A percentile compares a stretch with the other conserved stretches of the same genome.
Evolutionary conservation across 2,888 invertebrate genomes (phyloP).

Genomic region (Prionchulus punctatus): DNA sequence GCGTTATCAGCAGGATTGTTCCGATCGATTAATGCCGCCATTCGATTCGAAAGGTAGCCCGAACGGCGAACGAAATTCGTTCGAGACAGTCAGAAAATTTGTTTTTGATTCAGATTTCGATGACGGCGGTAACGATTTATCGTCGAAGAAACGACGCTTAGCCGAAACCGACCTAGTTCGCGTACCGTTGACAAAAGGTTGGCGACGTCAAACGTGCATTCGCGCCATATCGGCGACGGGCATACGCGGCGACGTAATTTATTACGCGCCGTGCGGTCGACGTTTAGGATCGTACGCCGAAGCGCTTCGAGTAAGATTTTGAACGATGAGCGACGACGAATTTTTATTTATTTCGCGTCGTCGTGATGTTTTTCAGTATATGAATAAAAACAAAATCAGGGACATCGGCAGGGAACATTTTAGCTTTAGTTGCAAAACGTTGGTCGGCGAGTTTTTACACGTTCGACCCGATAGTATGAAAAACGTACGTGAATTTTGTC

Average conservation of each 20-base stretch:
- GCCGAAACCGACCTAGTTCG: not conserved
- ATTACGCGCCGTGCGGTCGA: constrained; percentile 53
- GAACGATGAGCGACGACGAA: not conserved
- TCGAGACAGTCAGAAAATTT: too few relatives aligned
- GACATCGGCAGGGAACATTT: constrained; percentile 70
- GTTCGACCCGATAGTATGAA: constrained; percentile 40
- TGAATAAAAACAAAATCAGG: constrained; percentile 49
- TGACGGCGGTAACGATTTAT: not conserved
- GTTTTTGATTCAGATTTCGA: not conserved
- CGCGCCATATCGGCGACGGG: constrained; percentile 43
- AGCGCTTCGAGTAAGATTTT: constrained; percentile 39
- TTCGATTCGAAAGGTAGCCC: not conserved
- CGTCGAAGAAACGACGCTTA: not conserved
- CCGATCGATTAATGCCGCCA: not conserved
- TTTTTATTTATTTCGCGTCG: not conserved
- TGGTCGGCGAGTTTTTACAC: constrained; percentile 78
- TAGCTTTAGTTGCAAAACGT: constrained; percentile 69
- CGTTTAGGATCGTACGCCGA: constrained; percentile 48
- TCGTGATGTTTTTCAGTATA: constrained; percentile 44
- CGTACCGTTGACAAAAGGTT: constrained; percentile 11
- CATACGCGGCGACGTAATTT: constrained; percentile 79
- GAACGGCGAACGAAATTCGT: too few relatives aligned
- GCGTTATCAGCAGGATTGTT: not conserved
- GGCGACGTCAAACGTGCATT: constrained; percentile 23
- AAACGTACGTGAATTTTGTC: constrained; percentile 6